A percentile compares a stretch with the other conserved stretches of the same genome.
Evolutionary conservation across 2,888 invertebrate genomes (phyloP).

Genomic region (Eupeodes luniger): DNA sequence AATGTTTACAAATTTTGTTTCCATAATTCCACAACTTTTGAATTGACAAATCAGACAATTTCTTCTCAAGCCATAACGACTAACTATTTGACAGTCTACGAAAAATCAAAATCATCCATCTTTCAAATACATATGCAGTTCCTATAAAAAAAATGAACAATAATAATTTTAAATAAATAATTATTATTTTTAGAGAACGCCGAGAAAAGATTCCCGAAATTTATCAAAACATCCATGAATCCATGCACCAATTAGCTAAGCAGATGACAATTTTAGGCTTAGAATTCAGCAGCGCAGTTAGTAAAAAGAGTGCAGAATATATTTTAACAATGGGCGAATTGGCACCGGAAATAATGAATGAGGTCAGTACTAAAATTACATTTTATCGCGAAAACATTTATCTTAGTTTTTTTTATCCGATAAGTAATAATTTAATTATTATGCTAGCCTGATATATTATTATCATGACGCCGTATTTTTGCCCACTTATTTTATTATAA

Average conservation of each 20-base stretch:
- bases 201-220: slow-evolving; percentile 88
- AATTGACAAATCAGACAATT: too few relatives aligned
- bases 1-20: too few relatives aligned
- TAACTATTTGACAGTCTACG: too few relatives aligned
- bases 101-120: too few relatives aligned
- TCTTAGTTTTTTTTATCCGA: slow-evolving; percentile 57
- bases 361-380: slow-evolving; percentile 84
- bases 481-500: slow-evolving; percentile 2
- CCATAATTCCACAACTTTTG: too few relatives aligned
- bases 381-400: slow-evolving; percentile 78
- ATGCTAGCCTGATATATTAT: slow-evolving; percentile 68
- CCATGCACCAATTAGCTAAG: slow-evolving; percentile 88
- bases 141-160: too few relatives aligned
- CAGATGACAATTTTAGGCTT: slow-evolving; percentile 86
- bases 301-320: slow-evolving; percentile 83
- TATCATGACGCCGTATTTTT: slow-evolving; percentile 16
- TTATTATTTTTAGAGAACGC: slow-evolving; percentile 86
- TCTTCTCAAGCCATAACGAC: too few relatives aligned
- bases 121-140: too few relatives aligned
- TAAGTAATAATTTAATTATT: slow-evolving; percentile 43
- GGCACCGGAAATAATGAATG: slow-evolving; percentile 85
- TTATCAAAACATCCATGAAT: slow-evolving; percentile 90
- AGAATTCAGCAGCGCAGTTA: slow-evolving; percentile 84
- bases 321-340: slow-evolving; percentile 85
- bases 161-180: neutral